Evolutionary conservation across 2,888 invertebrate species (phyloP), one percentile per base, ranked within the genome.

Genomic region (Teleogryllus oceanicus): DNA sequence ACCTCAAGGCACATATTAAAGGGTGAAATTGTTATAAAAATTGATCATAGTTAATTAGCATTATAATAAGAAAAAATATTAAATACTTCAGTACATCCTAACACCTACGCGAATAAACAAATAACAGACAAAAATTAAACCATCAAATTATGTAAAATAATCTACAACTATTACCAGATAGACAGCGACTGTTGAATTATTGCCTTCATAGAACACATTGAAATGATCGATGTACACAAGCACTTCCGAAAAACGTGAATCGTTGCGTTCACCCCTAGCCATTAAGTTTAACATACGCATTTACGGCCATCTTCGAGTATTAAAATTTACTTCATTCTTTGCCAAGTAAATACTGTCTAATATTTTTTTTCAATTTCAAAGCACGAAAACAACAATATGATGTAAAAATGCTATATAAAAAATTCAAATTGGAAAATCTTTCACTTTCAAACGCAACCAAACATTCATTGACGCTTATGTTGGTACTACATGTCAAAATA

Each of bases 401-500:
- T 11, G 62, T 18, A n/a, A 62, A 18, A 62, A 13, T 13, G n/a
- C 13, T 13, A 8, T 13, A 62, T 10, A 62, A n/a, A 62, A 62
- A 62, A n/a, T 62, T n/a, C 62, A 62, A n/a, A 62, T 62, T 2
- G 62, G 16, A 62, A 18, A 18, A 62, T 62, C 13, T n/a, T 5
- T n/a, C n/a, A 62, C 62, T 62, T 62, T n/a, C 16, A n/a, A 62
- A 62, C 62, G n/a, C 16, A 62, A 62, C 13, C 62, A 62, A 62
- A 62, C 62, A 62, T 18, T 62, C 16, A 62, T 62, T 62, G 62
- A 62, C 62, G 62, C 62, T 62, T 62, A 62, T 13, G 62, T 62
- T 62, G 62, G 62, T 62, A 62, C n/a, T 62, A 62, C 62, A n/a
- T 62, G n/a, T 62, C 62, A 62, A 62, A 62, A 62, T 62, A 62